Conservation (phyloP, 2,888 invertebrate genomes). For the Brachylomia viminalis region DNA sequence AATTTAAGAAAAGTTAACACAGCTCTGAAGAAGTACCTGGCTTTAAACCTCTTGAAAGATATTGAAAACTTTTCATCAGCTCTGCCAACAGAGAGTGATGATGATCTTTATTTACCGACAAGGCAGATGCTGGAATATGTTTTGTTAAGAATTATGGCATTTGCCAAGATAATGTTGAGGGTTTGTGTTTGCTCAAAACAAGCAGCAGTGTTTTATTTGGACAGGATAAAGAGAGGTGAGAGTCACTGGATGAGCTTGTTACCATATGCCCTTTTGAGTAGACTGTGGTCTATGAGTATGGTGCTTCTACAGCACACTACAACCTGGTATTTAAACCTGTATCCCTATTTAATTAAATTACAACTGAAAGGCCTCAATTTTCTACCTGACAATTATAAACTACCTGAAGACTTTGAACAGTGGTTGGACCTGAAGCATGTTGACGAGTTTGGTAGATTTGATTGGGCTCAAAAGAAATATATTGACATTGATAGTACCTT, state of each 20-base stretch:
- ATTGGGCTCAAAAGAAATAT: constrained; percentile 80
- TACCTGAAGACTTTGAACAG: constrained; percentile 85
- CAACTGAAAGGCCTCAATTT: constrained; percentile 86
- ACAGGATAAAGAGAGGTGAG: constrained; percentile 89
- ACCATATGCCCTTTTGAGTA: constrained; percentile 89
- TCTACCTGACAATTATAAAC: constrained; percentile 83
- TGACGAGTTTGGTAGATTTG: constrained; percentile 81
- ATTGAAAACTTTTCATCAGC: constrained; percentile 78
- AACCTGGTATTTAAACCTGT: constrained; percentile 88
- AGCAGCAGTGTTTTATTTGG: constrained; percentile 87
- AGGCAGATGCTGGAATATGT: constrained; percentile 91
- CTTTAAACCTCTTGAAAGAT: constrained; percentile 85
- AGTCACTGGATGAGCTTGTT: constrained; percentile 90
- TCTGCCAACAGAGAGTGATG: constrained; percentile 77
- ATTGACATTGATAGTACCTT: constrained; percentile 70
- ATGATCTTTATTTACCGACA: constrained; percentile 86
- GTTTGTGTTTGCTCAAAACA: constrained; percentile 86
- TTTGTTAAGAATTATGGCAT: constrained; percentile 88
- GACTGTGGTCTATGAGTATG: constrained; percentile 89
- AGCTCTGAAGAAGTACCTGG: constrained; percentile 87
- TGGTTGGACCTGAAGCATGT: constrained; percentile 89
- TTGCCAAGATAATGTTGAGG: constrained; percentile 89
- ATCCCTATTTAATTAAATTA: constrained; percentile 80
- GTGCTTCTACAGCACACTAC: constrained; percentile 86
- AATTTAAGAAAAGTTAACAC: constrained; percentile 89